phyloP scores from a whole-genome alignment of 2,797 vertebrate species.

The Crax fasciolata region DNA sequence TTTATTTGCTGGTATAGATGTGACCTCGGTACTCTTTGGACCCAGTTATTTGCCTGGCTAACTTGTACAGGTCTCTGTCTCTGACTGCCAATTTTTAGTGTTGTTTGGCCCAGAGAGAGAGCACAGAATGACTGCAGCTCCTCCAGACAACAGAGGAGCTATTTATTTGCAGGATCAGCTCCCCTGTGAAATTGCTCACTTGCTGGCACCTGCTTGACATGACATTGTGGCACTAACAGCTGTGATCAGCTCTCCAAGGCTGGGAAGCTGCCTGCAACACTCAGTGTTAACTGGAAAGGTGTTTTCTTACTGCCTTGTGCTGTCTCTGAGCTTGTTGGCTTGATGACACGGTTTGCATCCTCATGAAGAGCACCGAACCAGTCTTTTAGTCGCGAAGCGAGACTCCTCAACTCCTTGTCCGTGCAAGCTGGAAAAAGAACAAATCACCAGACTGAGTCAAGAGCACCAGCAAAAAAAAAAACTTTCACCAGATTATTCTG shows the following conservation, averaged over 20 bases:
- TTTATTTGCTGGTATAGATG: not conserved
- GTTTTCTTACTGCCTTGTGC: constrained; percentile 85
- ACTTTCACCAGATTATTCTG: not conserved
- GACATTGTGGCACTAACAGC: not conserved
- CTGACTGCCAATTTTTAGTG: not conserved
- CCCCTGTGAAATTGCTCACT: not conserved
- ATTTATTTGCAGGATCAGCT: not conserved
- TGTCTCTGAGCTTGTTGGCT: constrained; percentile 80
- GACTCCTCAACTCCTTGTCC: constrained; percentile 87
- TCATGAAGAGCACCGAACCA: constrained; percentile 96
- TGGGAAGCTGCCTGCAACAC: not conserved
- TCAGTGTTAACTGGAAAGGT: fast-evolving
- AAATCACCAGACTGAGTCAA: not conserved
- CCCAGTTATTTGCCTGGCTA: not conserved
- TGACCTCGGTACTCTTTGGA: not conserved
- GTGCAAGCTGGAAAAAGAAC: constrained; percentile 84
- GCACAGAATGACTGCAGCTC: not conserved
- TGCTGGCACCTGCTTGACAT: not conserved
- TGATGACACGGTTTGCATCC: constrained; percentile 88
- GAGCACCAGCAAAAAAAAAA: not conserved
- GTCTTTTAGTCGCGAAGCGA: constrained; percentile 94
- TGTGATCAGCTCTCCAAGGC: not conserved
- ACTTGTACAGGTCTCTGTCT: not conserved
- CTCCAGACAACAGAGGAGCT: not conserved
- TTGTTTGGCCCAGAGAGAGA: not conserved